Evolutionary conservation across 2,888 invertebrate species (phyloP).

Genomic region (Prenolepis imparis): DNA sequence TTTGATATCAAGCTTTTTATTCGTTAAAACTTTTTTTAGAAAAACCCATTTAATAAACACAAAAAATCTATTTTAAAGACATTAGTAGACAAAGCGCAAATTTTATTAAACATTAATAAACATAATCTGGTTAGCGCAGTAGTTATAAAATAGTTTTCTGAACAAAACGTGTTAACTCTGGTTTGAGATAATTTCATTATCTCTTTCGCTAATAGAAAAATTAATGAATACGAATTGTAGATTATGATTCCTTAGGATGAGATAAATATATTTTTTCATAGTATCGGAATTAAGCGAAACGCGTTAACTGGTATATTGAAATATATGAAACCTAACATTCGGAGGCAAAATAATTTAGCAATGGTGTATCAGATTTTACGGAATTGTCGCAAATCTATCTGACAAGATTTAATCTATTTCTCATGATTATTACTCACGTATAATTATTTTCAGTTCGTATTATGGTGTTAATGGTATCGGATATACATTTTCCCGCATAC

Average conservation of each 20-base stretch:
- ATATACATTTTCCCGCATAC: conserved; percentile 93
- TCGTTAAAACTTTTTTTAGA: not conserved
- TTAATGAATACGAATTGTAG: not conserved
- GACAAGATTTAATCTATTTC: conserved; percentile 4
- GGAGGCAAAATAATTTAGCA: not conserved
- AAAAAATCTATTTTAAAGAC: not conserved
- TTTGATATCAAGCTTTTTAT: not conserved
- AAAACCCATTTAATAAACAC: not conserved
- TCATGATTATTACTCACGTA: not conserved
- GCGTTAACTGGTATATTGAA: not conserved
- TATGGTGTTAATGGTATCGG: conserved; percentile 91
- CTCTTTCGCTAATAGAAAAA: not conserved
- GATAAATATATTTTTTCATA: conserved; percentile 3
- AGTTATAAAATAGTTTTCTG: not conserved
- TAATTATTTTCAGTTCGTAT: conserved; percentile 89
- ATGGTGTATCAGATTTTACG: not conserved
- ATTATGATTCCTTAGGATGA: conserved; percentile 5
- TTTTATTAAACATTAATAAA: conserved; percentile 2
- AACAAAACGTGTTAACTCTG: not conserved
- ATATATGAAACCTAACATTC: conserved; percentile 12
- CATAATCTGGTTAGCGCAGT: not conserved
- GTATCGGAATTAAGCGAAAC: not conserved
- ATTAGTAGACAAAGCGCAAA: not conserved
- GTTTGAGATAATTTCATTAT: not conserved
- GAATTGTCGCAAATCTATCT: conserved; percentile 14